A percentile compares a stretch with the other conserved stretches of the same genome.
Conservation (phyloP, 2,797 vertebrate species). For the Gambelia wislizenii region DNA sequence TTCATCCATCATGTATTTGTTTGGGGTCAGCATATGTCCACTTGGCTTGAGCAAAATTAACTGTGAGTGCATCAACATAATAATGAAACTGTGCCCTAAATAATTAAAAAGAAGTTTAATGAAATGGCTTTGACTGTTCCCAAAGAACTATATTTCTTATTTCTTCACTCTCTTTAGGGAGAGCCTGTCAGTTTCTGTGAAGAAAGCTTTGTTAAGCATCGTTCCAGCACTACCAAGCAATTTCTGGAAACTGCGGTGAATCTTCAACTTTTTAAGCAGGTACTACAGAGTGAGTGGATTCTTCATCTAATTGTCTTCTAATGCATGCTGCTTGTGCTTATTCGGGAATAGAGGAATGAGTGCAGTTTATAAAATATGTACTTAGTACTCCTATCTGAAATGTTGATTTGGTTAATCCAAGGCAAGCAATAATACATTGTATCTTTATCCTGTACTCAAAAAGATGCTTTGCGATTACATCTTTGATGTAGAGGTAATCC, state of each 20-base stretch:
- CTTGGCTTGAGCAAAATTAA: neutral
- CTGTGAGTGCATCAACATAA: neutral
- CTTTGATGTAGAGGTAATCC: neutral
- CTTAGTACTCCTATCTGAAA: neutral
- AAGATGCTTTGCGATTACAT: neutral
- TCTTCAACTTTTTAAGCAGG: constrained; percentile 98
- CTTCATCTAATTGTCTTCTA: constrained; percentile 26
- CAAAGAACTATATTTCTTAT: constrained; percentile 14
- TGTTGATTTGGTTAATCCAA: neutral
- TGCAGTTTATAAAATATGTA: neutral
- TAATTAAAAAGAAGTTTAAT: neutral
- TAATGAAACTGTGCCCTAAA: neutral
- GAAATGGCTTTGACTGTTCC: neutral
- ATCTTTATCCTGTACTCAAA: neutral
- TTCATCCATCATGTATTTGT: neutral
- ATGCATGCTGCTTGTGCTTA: neutral
- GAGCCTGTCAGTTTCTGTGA: constrained; percentile 96
- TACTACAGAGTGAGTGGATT: constrained; percentile 68
- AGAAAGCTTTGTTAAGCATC: constrained; percentile 92
- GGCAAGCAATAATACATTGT: neutral
- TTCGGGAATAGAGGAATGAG: neutral
- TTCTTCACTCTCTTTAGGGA: constrained; percentile 81
- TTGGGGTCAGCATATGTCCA: neutral
- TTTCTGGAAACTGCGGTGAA: constrained; percentile 96
- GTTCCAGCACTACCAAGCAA: constrained; percentile 90